These are phyloP conservation scores for Mareca strepera DNA, from an alignment of 2,797 vertebrate genomes.

Conservation along the genomic window DNA sequence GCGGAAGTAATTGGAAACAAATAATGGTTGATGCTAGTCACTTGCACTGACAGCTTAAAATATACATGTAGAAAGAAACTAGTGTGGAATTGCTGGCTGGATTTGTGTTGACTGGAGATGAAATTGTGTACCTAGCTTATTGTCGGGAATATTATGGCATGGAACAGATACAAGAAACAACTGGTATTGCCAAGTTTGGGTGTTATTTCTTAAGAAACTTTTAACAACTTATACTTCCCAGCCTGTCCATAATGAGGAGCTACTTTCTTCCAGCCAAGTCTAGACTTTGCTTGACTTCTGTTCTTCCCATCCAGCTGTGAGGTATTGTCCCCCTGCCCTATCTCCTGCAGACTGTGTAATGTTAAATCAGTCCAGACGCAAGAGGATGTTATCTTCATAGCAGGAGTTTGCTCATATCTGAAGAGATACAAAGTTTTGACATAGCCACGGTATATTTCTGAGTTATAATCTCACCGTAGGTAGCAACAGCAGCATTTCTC, in stretches of 20 bases:
- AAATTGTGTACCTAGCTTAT: not conserved
- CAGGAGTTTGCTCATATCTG: not conserved
- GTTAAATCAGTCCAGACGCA: not conserved
- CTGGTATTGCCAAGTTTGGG: not conserved
- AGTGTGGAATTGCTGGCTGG: not conserved
- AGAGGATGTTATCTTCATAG: not conserved
- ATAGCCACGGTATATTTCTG: not conserved
- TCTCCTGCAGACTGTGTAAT: not conserved
- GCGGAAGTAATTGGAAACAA: not conserved
- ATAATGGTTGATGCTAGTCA: accelerated
- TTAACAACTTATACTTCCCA: not conserved
- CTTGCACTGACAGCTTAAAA: not conserved
- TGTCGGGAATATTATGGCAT: not conserved
- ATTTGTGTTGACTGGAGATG: not conserved
- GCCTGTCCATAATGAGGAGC: not conserved
- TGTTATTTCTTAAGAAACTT: not conserved
- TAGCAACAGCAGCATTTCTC: not conserved
- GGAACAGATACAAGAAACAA: not conserved
- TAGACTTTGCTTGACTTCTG: not conserved
- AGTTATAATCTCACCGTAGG: not conserved
- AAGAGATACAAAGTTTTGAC: not conserved
- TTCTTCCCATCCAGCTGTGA: conserved; percentile 21
- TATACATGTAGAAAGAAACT: not conserved
- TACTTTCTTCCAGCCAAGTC: not conserved
- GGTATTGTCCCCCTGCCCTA: not conserved